These are phyloP conservation scores for Genyomyrus donnyi DNA, from an alignment of 2,113 vertebrate genomes.

Conservation along the genomic window DNA sequence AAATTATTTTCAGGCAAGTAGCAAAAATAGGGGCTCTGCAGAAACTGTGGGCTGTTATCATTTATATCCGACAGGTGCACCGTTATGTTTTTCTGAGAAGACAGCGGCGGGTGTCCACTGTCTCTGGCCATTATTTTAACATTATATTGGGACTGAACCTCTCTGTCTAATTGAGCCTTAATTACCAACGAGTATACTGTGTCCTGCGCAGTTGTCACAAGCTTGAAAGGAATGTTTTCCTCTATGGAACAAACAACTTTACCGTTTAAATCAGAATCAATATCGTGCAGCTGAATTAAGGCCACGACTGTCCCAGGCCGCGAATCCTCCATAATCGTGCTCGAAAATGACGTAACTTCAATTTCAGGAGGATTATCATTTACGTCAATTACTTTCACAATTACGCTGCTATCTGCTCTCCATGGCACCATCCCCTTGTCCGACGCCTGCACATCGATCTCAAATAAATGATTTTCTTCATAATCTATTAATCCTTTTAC, in stretches of 20 bases:
- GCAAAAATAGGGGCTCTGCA: slow-evolving; percentile 26
- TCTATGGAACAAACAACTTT: slow-evolving; percentile 58
- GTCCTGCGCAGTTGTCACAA: slow-evolving; percentile 39
- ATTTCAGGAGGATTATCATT: slow-evolving; percentile 76
- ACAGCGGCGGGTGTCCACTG: slow-evolving; percentile 41
- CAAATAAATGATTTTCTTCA: slow-evolving; percentile 44
- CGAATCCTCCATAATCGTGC: slow-evolving; percentile 55
- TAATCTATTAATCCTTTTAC: slow-evolving; percentile 48
- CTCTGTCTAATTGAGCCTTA: slow-evolving; percentile 45
- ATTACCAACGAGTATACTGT: slow-evolving; percentile 51
- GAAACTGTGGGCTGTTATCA: slow-evolving; percentile 53
- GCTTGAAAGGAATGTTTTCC: slow-evolving; percentile 42
- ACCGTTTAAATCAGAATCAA: slow-evolving; percentile 52
- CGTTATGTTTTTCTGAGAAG: slow-evolving; percentile 44
- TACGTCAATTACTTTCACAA: slow-evolving; percentile 47
- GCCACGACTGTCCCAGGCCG: slow-evolving; percentile 48
- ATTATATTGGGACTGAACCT: slow-evolving; percentile 40
- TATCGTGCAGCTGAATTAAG: slow-evolving; percentile 50
- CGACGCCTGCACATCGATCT: slow-evolving; percentile 53
- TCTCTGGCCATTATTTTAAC: slow-evolving; percentile 48
- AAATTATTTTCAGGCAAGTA: slow-evolving; percentile 50
- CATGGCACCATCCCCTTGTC: slow-evolving; percentile 39
- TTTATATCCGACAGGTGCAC: slow-evolving; percentile 55
- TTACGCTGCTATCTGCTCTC: slow-evolving; percentile 41
- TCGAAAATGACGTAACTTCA: slow-evolving; percentile 75